Base-by-base conservation (phyloP, 1,140 invertebrate genomes). In the Cyclargus thomasi region DNA sequence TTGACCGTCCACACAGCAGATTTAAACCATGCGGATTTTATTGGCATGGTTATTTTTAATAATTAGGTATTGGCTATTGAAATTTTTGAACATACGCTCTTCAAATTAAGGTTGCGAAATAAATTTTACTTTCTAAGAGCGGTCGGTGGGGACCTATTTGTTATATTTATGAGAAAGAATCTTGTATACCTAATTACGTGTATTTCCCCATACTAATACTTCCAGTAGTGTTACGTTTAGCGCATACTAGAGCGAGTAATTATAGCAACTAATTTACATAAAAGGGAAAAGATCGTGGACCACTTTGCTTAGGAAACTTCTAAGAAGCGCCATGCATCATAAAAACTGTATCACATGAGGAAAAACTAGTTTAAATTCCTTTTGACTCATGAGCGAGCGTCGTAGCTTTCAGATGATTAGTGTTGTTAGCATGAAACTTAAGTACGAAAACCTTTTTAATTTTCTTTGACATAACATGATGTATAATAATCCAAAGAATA, bases 201-300 rank as follows among this genome's bases (percentile, higher is more conserved):
- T 14, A 16, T 47, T 47, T 47, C 39, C 39, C 39, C 39, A 47
- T 47, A 47, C 39, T 47, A 47, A 47, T 47, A 47, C 39, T 59
- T 11, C 8, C 10, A 59, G 18, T 20, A 22, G 55, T 59, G 55
- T 59, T 59, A 59, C 55, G 55, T 59, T 59, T 59, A 59, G 18
- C 55, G 18, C 18, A 59, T 59, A 20, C 55, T 59, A 21, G 55
- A 59, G 55, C 55, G 55, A 4, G 20, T 21, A 59, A 59, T 59
- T 59, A 59, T 39, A 69, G 22, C 57, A 62, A 59, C 67, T 69
- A 62, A 69, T 69, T 69, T 65, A 69, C 67, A 65, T 47, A 63
- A 39, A 64, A 21, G 63, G 62, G 18, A 29, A 62, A 22, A 20
- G 18, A 17, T 22, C 53, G 63, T 14, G 17, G 55, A 59, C 55